phyloP scores from a whole-genome alignment of 2,888 invertebrate genomes.

The Harpagoxenus sublaevis region DNA sequence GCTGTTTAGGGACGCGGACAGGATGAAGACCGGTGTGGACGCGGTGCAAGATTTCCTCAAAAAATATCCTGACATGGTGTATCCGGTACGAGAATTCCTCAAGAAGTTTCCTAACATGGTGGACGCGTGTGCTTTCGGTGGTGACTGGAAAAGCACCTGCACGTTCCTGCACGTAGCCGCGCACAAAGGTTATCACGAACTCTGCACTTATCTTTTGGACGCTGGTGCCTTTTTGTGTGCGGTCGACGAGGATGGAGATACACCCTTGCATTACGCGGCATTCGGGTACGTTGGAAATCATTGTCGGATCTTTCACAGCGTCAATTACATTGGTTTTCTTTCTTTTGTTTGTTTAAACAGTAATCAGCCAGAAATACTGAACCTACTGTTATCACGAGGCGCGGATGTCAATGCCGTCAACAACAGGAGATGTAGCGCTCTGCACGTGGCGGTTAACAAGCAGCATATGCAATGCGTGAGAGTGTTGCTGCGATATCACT shows the following conservation, averaged over 20 bases:
- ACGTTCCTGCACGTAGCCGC: slow-evolving; percentile 94
- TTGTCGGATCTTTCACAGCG: background rate
- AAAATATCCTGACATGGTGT: no score
- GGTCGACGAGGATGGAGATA: slow-evolving; percentile 94
- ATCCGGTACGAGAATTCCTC: slow-evolving; percentile 81
- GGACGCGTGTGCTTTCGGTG: slow-evolving; percentile 89
- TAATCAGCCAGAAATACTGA: slow-evolving; percentile 91
- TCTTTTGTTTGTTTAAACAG: slow-evolving; percentile 68
- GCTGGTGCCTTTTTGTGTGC: slow-evolving; percentile 91
- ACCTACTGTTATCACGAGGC: slow-evolving; percentile 90
- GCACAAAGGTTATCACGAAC: slow-evolving; percentile 93
- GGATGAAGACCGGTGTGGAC: slow-evolving; percentile 82
- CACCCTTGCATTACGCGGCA: slow-evolving; percentile 94
- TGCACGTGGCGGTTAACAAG: slow-evolving; percentile 96
- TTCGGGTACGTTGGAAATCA: slow-evolving; percentile 88
- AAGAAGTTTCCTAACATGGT: slow-evolving; percentile 87
- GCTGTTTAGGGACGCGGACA: slow-evolving; percentile 90
- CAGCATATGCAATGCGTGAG: slow-evolving; percentile 93
- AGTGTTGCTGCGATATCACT: slow-evolving; percentile 90
- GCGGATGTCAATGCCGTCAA: slow-evolving; percentile 93
- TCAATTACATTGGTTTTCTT: background rate
- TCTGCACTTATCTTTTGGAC: slow-evolving; percentile 90
- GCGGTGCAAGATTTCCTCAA: slow-evolving; percentile 21
- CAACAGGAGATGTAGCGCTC: slow-evolving; percentile 92
- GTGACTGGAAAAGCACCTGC: no score